These are phyloP conservation scores for Archocentrus centrarchus DNA, from an alignment of 2,113 vertebrate species.

Conservation along the genomic window DNA sequence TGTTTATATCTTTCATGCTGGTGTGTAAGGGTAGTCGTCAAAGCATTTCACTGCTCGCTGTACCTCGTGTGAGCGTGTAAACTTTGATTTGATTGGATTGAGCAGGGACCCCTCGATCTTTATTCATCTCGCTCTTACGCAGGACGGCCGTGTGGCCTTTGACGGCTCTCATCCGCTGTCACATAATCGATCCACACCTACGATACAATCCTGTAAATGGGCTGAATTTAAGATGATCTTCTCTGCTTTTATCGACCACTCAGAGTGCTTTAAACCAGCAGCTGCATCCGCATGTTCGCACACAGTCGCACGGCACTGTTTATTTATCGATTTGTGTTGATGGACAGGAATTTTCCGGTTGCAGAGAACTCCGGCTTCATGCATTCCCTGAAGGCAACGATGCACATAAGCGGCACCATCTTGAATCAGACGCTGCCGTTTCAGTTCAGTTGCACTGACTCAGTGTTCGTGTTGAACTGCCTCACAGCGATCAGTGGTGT, in stretches of 20 bases:
- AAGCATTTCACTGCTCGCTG: too few relatives aligned
- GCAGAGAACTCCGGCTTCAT: background rate
- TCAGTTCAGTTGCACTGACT: too few relatives aligned
- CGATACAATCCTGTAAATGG: background rate
- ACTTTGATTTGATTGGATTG: too few relatives aligned
- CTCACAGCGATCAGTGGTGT: too few relatives aligned
- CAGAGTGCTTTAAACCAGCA: background rate
- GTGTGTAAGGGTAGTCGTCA: too few relatives aligned
- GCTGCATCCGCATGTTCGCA: background rate
- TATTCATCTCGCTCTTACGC: background rate
- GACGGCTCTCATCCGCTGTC: background rate
- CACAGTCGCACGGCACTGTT: background rate
- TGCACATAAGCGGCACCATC: too few relatives aligned
- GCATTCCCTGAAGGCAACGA: background rate
- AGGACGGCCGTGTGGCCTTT: background rate
- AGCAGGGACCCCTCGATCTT: background rate
- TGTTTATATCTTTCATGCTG: too few relatives aligned
- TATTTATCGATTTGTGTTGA: background rate
- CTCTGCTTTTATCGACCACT: background rate
- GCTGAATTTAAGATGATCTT: background rate
- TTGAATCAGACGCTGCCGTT: too few relatives aligned
- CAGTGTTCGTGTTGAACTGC: too few relatives aligned
- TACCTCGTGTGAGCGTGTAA: too few relatives aligned
- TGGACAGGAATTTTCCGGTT: background rate
- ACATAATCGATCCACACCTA: background rate